Base-by-base conservation (phyloP, 2,888 invertebrate genomes). In the Amorpha juglandis region DNA sequence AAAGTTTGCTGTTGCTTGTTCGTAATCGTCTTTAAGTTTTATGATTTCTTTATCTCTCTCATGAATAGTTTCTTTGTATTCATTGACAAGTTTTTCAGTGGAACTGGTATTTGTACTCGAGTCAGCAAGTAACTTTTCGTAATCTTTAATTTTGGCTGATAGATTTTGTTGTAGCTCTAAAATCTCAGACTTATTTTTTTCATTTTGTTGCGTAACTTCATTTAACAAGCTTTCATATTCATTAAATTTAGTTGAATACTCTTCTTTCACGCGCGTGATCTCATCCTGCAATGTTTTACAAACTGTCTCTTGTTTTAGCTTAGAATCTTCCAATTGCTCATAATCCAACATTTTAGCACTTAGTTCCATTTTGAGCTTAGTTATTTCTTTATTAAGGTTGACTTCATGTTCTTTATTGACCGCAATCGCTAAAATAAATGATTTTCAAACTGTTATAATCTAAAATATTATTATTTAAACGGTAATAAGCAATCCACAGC, bases 21-120 rank as follows among this genome's bases (percentile, higher is more conserved):
- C 91, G 65, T 93, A 89, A 74, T 95, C 94, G 67, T 89, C 88
- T 76, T 91, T 90, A 6, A 94, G 79, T 80, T 92, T 94, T 63
- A 94, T 90, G 38, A 94, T 90, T 79, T 94, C 94, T 77, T 92
- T 93, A 74, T 94, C 94, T 75, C 94, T 92, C 75, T 94, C 94
- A 69, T 92, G 92, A 53, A 94, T 83, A 6, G 90, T 89, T 77
- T 92, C 90, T 71, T 94, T 91, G 73, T 88, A 93, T 76, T 94
- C 94, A 70, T 80, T 86, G 14, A 91, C 82, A 16, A 94, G 78
- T 77, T 89, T 89, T 72, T 92, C 89, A 35, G 89, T 89, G 16
- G 92, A 89, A 65, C 74, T 86, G 14, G 80, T 80, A 12, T 85
- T 86, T 48, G 86, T 82, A 70, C 84, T 89, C 3, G 89, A 86